Percentiles rank a stretch among this genome's conserved stretches.
phyloP scores from a whole-genome alignment of 2,797 vertebrate genomes.

The Octomys mimax region DNA sequence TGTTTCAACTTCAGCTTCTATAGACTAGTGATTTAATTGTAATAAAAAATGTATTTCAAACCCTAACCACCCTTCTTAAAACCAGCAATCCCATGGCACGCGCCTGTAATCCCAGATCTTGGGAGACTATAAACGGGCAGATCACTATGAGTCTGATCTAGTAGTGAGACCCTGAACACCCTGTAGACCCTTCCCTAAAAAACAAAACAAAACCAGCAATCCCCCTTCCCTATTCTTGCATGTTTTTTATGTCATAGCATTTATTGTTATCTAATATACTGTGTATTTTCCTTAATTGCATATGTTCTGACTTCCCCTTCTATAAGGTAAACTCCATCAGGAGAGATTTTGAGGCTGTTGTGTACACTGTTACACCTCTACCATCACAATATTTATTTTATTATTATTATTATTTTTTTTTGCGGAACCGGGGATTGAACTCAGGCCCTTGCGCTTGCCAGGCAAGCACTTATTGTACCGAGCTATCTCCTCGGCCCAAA shows the following conservation, averaged over 20 bases:
- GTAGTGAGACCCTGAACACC: no score
- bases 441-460: no score
- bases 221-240: background rate
- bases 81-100: background rate
- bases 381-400: background rate
- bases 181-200: no score
- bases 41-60: conserved; percentile 12
- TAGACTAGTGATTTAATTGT: background rate
- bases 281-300: background rate
- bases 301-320: background rate
- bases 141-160: no score
- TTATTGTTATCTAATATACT: background rate
- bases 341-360: background rate
- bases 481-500: no score
- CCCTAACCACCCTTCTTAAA: conserved; percentile 30
- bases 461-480: no score
- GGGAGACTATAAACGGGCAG: no score
- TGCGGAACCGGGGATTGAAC: no score
- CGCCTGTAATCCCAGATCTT: no score
- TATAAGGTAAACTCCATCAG: background rate
- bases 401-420: no score
- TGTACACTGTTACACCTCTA: conserved; percentile 13
- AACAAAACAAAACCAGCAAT: background rate
- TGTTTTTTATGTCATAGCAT: background rate
- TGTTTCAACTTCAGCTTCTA: conserved; percentile 1